A percentile compares a stretch with the other conserved stretches of the same genome.
These are phyloP conservation scores for Menura novaehollandiae DNA, from an alignment of 2,113 vertebrate species.

Conservation along the genomic window DNA sequence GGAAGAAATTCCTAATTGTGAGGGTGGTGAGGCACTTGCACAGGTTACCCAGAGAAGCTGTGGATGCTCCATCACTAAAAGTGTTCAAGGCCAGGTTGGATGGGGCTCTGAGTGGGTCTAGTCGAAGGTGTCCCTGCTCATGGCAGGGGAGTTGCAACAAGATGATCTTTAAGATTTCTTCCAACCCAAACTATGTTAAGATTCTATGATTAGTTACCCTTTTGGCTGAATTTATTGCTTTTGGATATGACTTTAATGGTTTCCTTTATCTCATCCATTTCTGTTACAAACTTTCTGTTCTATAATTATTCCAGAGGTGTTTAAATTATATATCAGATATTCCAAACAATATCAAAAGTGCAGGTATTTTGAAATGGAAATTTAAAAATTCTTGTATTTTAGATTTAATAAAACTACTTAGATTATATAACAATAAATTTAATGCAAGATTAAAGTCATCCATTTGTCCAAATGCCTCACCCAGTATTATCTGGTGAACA, in stretches of 20 bases:
- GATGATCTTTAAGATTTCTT: neutral
- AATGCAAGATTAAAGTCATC: neutral
- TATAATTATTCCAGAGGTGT: neutral
- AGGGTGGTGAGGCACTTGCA: neutral
- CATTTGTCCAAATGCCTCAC: neutral
- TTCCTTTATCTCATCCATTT: neutral
- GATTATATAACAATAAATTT: neutral
- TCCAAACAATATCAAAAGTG: neutral
- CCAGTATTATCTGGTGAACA: neutral
- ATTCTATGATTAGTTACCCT: neutral
- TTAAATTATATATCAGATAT: neutral
- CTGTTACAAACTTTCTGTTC: neutral
- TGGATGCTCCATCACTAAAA: neutral
- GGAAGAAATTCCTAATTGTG: neutral
- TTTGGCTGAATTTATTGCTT: neutral
- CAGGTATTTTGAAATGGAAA: neutral
- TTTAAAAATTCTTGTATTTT: neutral
- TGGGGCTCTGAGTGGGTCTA: neutral
- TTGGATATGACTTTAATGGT: neutral
- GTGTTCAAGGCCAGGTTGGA: neutral
- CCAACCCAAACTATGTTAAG: neutral
- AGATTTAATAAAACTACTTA: neutral
- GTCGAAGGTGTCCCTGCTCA: neutral
- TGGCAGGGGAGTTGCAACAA: neutral
- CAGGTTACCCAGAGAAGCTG: neutral